phyloP scores from a whole-genome alignment of 1,140 invertebrate species.

The Formica exsecta region DNA sequence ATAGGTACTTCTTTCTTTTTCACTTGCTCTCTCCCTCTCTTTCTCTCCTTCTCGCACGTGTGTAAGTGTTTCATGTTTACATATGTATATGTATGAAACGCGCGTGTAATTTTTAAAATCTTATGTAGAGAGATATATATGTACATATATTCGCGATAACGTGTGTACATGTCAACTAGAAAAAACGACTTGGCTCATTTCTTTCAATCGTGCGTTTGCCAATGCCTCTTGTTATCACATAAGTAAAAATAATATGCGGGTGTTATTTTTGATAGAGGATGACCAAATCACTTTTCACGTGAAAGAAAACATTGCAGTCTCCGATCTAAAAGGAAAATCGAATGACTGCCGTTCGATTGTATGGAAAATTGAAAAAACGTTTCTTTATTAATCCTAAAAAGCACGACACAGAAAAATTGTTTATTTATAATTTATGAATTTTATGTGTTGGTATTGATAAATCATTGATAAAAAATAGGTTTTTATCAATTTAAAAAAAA shows the following conservation, averaged over 20 bases:
- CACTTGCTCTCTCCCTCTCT: slow-evolving; percentile 54
- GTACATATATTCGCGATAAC: slow-evolving; percentile 56
- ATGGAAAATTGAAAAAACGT: neutral
- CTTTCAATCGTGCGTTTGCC: slow-evolving; percentile 3
- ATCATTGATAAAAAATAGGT: too few relatives aligned
- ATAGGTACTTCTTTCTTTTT: slow-evolving; percentile 80
- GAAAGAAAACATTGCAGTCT: slow-evolving; percentile 15
- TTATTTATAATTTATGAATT: slow-evolving; percentile 3
- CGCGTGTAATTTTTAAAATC: slow-evolving; percentile 58
- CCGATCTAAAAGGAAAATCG: slow-evolving; percentile 17
- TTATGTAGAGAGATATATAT: slow-evolving; percentile 64
- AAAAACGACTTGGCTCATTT: slow-evolving; percentile 52
- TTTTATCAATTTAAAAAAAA: neutral
- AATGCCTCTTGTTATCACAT: slow-evolving; percentile 8
- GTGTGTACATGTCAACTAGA: slow-evolving; percentile 42
- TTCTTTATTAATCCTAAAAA: slow-evolving; percentile 26
- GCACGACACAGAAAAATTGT: neutral
- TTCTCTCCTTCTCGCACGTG: slow-evolving; percentile 70
- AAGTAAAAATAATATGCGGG: slow-evolving; percentile 38
- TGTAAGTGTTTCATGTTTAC: slow-evolving; percentile 69
- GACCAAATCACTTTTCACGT: slow-evolving; percentile 17
- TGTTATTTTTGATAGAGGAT: slow-evolving; percentile 42
- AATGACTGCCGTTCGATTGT: neutral
- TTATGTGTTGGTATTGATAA: neutral
- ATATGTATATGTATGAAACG: slow-evolving; percentile 74